Conservation (phyloP, 2,113 vertebrate genomes). For the Xenus cinereus region DNA sequence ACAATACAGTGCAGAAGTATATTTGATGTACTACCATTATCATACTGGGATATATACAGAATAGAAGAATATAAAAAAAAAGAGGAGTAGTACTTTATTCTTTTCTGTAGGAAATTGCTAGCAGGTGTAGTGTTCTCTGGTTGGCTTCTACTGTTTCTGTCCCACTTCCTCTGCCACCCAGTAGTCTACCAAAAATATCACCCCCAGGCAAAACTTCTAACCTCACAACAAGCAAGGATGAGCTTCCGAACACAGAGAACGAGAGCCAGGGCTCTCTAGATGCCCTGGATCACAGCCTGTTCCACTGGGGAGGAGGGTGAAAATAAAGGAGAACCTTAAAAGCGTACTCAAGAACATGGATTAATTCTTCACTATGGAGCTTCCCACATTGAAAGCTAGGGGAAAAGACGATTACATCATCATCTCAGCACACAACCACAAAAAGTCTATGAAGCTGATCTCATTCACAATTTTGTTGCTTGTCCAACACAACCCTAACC, state of each 20-base stretch:
- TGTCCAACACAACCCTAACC: not conserved
- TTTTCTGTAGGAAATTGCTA: not conserved
- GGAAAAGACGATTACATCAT: not conserved
- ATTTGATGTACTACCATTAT: not conserved
- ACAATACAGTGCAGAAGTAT: not conserved
- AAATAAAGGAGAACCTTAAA: not conserved
- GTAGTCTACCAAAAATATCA: not conserved
- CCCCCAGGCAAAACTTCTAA: not conserved
- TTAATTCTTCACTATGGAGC: not conserved
- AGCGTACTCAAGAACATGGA: not conserved
- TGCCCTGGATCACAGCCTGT: not conserved
- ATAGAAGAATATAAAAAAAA: not conserved
- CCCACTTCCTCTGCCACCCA: not conserved
- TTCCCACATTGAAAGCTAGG: not conserved
- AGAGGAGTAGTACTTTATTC: not conserved
- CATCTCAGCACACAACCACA: not conserved
- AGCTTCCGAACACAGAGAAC: not conserved
- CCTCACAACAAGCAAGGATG: not conserved
- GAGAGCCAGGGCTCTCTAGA: rapidly evolving
- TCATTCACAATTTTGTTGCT: not conserved
- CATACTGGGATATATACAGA: not conserved
- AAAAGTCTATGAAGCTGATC: not conserved
- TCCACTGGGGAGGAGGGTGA: not conserved
- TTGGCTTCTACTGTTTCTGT: not conserved
- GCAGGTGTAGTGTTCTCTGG: not conserved